A percentile compares a stretch with the other conserved stretches of the same genome.
phyloP scores from a whole-genome alignment of 2,113 vertebrate species.

The Poeciliopsis occidentalis region DNA sequence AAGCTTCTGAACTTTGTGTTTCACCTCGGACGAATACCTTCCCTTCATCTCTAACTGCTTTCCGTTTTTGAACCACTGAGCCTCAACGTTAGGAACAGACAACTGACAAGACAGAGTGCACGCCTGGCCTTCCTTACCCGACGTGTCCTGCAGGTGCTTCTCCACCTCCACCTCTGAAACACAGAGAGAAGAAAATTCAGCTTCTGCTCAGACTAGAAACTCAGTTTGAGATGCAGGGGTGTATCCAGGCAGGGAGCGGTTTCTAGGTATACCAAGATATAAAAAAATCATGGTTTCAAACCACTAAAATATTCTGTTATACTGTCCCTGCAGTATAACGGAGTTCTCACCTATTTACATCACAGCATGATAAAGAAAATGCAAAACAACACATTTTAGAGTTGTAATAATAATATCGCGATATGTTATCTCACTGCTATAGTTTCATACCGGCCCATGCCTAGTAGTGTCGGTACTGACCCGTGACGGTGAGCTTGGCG shows the following conservation, averaged over 20 bases:
- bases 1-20: conserved; percentile 92
- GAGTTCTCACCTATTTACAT: too few relatives aligned
- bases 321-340: too few relatives aligned
- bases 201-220: background rate
- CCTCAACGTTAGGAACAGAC: conserved; percentile 91
- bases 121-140: conserved; percentile 92
- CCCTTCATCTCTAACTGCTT: conserved; percentile 87
- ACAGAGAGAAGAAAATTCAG: conserved; percentile 18
- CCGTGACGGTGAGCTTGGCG: conserved; percentile 90
- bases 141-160: conserved; percentile 88
- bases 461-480: conserved; percentile 77
- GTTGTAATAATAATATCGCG: too few relatives aligned
- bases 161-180: conserved; percentile 89
- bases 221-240: background rate
- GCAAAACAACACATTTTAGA: too few relatives aligned
- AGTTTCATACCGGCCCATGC: too few relatives aligned
- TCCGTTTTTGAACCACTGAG: conserved; percentile 93
- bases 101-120: conserved; percentile 92
- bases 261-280: too few relatives aligned
- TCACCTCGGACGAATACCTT: conserved; percentile 87
- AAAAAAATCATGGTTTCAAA: too few relatives aligned
- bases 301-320: too few relatives aligned
- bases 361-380: too few relatives aligned
- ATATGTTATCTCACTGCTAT: too few relatives aligned
- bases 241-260: too few relatives aligned